Percentiles rank a stretch among this genome's conserved stretches.
phyloP scores from a whole-genome alignment of 2,113 vertebrate species.

The Poeciliopsis retropinna region DNA sequence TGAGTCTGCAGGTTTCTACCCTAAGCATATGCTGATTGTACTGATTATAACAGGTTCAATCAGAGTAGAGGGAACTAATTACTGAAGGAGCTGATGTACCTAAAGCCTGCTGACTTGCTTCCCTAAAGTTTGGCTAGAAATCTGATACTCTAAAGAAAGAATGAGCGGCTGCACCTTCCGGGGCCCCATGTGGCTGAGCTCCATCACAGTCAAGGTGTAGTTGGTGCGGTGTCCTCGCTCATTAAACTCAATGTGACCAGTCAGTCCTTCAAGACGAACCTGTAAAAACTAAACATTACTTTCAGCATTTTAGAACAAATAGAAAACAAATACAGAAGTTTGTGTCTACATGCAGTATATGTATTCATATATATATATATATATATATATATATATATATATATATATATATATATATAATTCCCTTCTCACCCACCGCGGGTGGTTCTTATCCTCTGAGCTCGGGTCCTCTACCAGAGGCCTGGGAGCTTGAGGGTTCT shows the following conservation, averaged over 20 bases:
- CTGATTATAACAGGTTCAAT: conserved; percentile 40
- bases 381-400: too few relatives aligned
- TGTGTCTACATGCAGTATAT: background rate
- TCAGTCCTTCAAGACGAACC: conserved; percentile 93
- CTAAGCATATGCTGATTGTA: conserved; percentile 35
- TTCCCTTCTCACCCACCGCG: too few relatives aligned
- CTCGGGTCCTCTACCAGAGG: too few relatives aligned
- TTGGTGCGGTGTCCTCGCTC: conserved; percentile 94
- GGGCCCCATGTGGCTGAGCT: conserved; percentile 86
- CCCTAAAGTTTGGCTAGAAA: background rate
- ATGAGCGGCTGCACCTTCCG: conserved; percentile 75
- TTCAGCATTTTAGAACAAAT: background rate
- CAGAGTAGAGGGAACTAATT: conserved; percentile 36
- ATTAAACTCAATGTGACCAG: conserved; percentile 93
- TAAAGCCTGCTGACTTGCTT: conserved; percentile 11
- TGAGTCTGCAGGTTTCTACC: conserved; percentile 37
- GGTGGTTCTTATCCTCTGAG: too few relatives aligned
- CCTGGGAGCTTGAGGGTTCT: too few relatives aligned
- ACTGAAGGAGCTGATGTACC: conserved; percentile 40
- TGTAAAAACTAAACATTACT: conserved; percentile 55
- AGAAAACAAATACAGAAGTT: background rate
- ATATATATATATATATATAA: too few relatives aligned
- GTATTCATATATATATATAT: too few relatives aligned
- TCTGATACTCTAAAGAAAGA: background rate
- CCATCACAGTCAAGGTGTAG: conserved; percentile 91